phyloP scores from a whole-genome alignment of 2,113 vertebrate genomes.

The Tychaedon coryphoeus region DNA sequence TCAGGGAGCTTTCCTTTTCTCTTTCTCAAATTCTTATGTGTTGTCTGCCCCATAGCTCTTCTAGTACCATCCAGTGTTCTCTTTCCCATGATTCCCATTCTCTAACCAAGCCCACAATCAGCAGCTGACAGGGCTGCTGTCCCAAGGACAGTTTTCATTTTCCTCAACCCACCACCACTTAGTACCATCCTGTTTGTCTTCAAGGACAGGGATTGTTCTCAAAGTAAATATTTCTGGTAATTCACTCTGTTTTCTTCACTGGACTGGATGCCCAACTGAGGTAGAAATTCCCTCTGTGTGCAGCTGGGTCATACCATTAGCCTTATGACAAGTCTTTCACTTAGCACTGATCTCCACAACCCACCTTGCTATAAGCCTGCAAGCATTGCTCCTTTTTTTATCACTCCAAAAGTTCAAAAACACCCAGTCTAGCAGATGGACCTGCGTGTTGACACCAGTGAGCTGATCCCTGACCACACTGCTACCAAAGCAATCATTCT shows the following conservation, averaged over 20 bases:
- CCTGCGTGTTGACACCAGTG: not conserved
- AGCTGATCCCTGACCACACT: not conserved
- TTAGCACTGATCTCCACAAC: not conserved
- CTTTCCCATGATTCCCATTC: not conserved
- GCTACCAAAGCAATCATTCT: not conserved
- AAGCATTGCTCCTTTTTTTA: not conserved
- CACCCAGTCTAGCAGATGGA: not conserved
- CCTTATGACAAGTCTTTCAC: not conserved
- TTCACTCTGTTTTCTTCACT: not conserved
- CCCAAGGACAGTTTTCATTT: not conserved
- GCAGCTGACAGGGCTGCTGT: not conserved
- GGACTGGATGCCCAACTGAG: not conserved
- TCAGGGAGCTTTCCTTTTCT: not conserved
- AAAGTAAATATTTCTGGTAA: not conserved
- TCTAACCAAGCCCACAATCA: not conserved
- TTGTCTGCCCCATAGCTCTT: not conserved
- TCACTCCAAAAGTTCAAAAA: not conserved
- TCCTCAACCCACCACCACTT: not conserved
- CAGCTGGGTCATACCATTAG: not conserved
- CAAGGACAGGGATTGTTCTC: not conserved
- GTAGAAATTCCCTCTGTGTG: not conserved
- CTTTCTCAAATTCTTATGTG: not conserved
- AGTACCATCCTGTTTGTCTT: not conserved
- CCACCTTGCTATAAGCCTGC: not conserved
- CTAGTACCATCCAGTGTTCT: not conserved